Base-by-base conservation (phyloP, 2,797 vertebrate genomes). In the Halcyon chelicuti region DNA sequence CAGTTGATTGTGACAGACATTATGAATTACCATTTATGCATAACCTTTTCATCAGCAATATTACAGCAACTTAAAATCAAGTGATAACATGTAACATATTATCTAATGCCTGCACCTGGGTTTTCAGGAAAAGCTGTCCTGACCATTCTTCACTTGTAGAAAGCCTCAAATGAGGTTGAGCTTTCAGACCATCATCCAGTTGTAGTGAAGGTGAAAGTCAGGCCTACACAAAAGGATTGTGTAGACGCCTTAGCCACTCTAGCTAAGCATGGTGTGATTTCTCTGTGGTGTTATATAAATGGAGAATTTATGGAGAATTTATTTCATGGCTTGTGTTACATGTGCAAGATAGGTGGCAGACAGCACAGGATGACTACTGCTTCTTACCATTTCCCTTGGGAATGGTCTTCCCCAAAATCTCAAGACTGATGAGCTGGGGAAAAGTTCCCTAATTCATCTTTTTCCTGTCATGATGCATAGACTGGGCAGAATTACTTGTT, bases 41-140 rank as follows among this genome's bases (percentile, higher is more conserved):
- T 71, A 88, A 84, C 72, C 57, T 95, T 95, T 82, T 92, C 80
- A 88, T 77, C 9, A 67, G 40, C 19, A 87, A 26, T 66, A 87
- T 37, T 65, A 47, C 25, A 83, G 67, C 12, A 46, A 83, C 8
- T 26, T 93, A 60, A 86, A 82, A 79, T 85, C 44, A 67, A 90
- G 21, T 33, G 23, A 77, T 65, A 90, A 42, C 12, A 37, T 52
- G 12, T 19, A 62, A 37, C 7, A 12, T 58, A 70, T 74, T 86
- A 85, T 47, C n/a, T 89, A 72, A 66, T 66, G 63, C 13, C 37
- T 62, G 52, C 57, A 91, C 19, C 62, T 88, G 31, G 13, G 2
- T 60, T 77, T 82, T 71, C 54, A 57, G 68, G 29, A 46, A 80
- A 86, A 81, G 35, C 39, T 91, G 10, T 77, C 33, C 52, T 86